phyloP scores from a whole-genome alignment of 1,140 invertebrate genomes.

The Chironomus tepperi region DNA sequence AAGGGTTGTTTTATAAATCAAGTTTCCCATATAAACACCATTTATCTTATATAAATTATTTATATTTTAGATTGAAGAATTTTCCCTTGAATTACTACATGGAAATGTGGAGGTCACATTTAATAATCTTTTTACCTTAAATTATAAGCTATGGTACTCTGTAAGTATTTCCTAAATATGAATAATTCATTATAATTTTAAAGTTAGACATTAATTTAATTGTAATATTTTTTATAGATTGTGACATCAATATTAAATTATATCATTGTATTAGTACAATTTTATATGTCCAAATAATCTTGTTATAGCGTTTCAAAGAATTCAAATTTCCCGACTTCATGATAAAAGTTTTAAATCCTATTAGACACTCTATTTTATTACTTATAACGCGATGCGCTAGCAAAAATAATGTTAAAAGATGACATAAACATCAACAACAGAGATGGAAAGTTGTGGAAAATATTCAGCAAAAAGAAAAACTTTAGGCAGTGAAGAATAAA shows the following conservation, averaged over 20 bases:
- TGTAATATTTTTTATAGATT: background rate
- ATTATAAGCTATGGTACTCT: background rate
- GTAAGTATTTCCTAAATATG: background rate
- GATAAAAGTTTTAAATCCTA: background rate
- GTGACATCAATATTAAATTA: background rate
- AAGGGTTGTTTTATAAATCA: background rate
- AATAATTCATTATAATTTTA: background rate
- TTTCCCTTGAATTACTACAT: background rate
- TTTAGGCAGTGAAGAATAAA: background rate
- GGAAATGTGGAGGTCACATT: background rate
- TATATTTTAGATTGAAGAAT: constrained; percentile 3
- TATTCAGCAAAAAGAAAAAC: background rate
- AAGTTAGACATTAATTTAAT: background rate
- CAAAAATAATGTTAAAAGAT: background rate
- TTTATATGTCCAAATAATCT: background rate
- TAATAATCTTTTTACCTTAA: background rate
- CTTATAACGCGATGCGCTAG: background rate
- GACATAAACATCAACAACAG: background rate
- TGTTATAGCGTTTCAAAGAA: background rate
- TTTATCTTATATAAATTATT: background rate
- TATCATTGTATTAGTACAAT: background rate
- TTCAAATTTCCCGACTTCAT: background rate
- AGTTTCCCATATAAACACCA: background rate
- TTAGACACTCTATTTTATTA: background rate
- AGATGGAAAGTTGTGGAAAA: background rate